Evolutionary conservation across 2,888 invertebrate species (phyloP).

Genomic region (Agriopis marginaria): DNA sequence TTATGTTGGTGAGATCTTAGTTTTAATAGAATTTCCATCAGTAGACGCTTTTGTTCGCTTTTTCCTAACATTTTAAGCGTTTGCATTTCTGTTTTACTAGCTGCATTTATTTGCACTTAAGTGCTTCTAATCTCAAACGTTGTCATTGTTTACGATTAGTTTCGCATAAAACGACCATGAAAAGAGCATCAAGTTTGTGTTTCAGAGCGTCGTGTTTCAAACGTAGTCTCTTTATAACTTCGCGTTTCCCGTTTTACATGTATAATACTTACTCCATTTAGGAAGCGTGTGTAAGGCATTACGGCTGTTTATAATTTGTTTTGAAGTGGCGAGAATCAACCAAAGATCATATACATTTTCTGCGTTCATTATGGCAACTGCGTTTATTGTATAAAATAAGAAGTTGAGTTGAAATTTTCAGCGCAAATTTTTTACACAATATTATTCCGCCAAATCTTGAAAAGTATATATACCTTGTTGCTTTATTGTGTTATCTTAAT

Average conservation of each 20-base stretch:
- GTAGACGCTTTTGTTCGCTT: background rate
- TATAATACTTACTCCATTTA: constrained; percentile 15
- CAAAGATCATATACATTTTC: constrained; percentile 15
- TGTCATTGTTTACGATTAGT: constrained; percentile 61
- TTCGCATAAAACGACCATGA: constrained; percentile 60
- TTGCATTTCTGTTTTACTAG: constrained; percentile 30
- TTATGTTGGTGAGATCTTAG: no score
- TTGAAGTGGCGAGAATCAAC: constrained; percentile 38
- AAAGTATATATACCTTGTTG: no score
- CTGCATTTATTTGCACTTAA: constrained; percentile 49
- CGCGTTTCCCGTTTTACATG: constrained; percentile 48
- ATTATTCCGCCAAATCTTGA: no score
- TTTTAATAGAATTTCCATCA: background rate
- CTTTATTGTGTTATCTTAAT: no score
- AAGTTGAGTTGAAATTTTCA: constrained; percentile 37
- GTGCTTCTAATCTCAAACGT: constrained; percentile 51
- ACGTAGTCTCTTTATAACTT: constrained; percentile 48
- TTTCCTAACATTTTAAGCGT: constrained; percentile 11
- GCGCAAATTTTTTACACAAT: no score
- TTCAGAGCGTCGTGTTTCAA: constrained; percentile 52
- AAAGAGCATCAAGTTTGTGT: constrained; percentile 59
- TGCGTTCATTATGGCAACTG: constrained; percentile 6
- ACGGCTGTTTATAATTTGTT: constrained; percentile 40
- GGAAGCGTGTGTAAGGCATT: constrained; percentile 24
- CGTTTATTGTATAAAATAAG: constrained; percentile 36